phyloP scores from a whole-genome alignment of 2,888 invertebrate species.

The Tupiocoris notatus region DNA sequence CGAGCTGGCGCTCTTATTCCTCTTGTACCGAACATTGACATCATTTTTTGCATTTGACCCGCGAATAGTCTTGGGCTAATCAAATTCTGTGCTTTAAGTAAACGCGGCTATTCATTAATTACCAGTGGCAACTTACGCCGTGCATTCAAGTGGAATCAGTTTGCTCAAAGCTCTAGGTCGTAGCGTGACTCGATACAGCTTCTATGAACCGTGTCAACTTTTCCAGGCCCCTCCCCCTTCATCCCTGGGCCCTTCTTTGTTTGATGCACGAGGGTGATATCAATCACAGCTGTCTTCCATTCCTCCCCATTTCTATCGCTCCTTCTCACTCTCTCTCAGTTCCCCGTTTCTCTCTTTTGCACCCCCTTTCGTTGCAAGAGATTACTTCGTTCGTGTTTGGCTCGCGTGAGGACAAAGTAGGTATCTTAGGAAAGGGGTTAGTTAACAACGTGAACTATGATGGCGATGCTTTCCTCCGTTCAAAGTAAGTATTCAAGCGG shows the following conservation, averaged over 20 bases:
- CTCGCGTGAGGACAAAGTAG: not conserved
- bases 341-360: not conserved
- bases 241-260: too few species aligned
- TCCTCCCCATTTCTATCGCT: conserved; percentile 54
- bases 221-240: not conserved
- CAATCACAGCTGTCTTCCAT: conserved; percentile 54
- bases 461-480: not conserved
- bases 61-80: too few species aligned
- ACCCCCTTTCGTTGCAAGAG: conserved; percentile 53
- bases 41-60: too few species aligned
- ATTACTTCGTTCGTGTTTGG: conserved; percentile 57
- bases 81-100: too few species aligned
- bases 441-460: not conserved
- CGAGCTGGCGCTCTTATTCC: too few species aligned
- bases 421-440: not conserved
- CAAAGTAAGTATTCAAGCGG: not conserved
- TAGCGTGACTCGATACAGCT: not conserved
- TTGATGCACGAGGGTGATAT: conserved; percentile 25
- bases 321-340: conserved; percentile 50
- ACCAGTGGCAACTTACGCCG: too few species aligned
- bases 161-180: too few species aligned
- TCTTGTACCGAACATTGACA: too few species aligned
- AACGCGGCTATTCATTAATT: too few species aligned
- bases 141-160: too few species aligned
- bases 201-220: not conserved